Evolutionary conservation across 2,113 vertebrate genomes (phyloP), one percentile per base, ranked within the genome.

Genomic region (Chaenocephalus aceratus): DNA sequence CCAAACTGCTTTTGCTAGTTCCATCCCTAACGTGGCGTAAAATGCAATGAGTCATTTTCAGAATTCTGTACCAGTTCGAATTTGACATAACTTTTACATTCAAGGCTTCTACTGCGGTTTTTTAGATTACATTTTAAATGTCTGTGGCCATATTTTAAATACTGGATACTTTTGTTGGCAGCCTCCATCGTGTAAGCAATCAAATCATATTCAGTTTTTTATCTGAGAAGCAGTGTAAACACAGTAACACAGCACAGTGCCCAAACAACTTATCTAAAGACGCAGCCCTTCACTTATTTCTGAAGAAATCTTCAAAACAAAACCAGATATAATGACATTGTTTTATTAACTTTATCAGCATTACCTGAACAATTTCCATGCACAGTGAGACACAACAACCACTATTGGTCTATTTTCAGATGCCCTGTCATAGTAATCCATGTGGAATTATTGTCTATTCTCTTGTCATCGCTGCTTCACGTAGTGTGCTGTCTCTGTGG

Each of bases 271-370:
- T 34, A 15, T 21, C 41, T 6, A 57, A 18, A 26, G 18, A 51
- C 41, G 44, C 30, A 44, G 44, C 44, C 44, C 26, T 13, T 13
- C 18, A 21, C 12, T 34, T 45, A 13, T 3, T 23, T 48, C 21
- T 18, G 8, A 30, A 30, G 0, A 30, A 30, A 30, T 11, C 26
- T 62, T n/a, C 53, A 7, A n/a, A 4, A 65, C 0, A 44, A 70
- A 34, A 71, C 16, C 11, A 30, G 15, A 61, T 15, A n/a, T 13
- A 1, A 26, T 44, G 53, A 48, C 36, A 64, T 21, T 3, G 36
- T 67, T 26, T 70, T 13, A 64, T 30, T 62, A 59, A 1, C 58
- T 57, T 23, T 56, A 57, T 67, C 60, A 78, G 10, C 62, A 14
- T 58, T 57, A 57, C 54, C 49, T 57, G 23, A 34, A 57, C n/a